Percentiles rank a stretch among this genome's conserved stretches.
Evolutionary conservation across 2,113 vertebrate genomes (phyloP).

Genomic region (Aspidoscelis tigris): DNA sequence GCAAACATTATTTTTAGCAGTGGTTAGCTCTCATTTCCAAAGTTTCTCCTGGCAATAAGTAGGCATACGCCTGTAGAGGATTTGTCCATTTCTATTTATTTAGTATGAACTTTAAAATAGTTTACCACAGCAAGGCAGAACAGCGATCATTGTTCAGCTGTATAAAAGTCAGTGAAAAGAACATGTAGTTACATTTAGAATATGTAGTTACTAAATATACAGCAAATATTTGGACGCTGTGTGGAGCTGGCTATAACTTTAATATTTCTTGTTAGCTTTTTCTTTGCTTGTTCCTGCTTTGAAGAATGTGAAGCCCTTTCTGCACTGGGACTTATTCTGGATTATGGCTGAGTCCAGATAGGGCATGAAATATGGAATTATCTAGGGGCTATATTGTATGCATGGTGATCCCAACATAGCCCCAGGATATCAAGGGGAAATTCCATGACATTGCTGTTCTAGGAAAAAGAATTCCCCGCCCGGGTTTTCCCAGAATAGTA

Average conservation of each 20-base stretch:
- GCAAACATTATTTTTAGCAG: constrained; percentile 29
- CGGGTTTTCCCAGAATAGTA: too few relatives aligned
- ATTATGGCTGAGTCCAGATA: too few relatives aligned
- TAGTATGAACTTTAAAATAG: not conserved
- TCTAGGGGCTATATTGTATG: too few relatives aligned
- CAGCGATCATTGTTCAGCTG: not conserved
- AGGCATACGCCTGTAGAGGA: constrained; percentile 22
- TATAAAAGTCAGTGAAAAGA: not conserved
- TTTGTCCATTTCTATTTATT: not conserved
- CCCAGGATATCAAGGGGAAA: too few relatives aligned
- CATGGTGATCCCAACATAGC: too few relatives aligned
- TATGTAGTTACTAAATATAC: not conserved
- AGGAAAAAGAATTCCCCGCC: too few relatives aligned
- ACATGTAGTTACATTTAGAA: not conserved
- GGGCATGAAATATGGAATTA: too few relatives aligned
- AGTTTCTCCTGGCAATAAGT: constrained; percentile 30
- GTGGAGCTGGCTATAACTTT: not conserved
- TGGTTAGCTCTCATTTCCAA: constrained; percentile 31
- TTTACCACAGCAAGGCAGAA: not conserved
- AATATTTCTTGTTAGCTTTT: not conserved
- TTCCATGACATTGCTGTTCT: too few relatives aligned
- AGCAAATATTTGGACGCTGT: not conserved
- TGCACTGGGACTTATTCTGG: too few relatives aligned
- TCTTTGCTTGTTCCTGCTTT: not conserved
- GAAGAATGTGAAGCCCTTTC: not conserved